Percentiles rank a stretch among this genome's conserved stretches.
Evolutionary conservation across 2,113 vertebrate species (phyloP).

Genomic region (Gasterosteus nipponicus): DNA sequence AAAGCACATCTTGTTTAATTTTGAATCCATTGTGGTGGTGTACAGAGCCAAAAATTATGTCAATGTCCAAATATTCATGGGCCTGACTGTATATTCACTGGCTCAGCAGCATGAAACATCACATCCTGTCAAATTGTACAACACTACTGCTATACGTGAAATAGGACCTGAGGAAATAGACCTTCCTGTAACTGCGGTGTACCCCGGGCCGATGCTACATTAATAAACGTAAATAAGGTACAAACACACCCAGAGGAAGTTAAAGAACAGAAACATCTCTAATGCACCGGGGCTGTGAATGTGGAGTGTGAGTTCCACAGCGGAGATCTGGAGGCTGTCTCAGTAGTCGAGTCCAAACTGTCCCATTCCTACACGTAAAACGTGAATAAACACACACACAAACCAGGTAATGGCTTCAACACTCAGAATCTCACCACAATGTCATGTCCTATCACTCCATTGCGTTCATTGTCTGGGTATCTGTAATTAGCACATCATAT

Average conservation of each 20-base stretch:
- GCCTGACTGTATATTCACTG: slow-evolving; percentile 13
- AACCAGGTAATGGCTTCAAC: neutral
- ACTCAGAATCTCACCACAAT: slow-evolving; percentile 7
- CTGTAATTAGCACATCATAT: neutral
- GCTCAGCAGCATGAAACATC: slow-evolving; percentile 28
- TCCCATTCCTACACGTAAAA: slow-evolving; percentile 63
- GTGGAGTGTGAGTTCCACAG: slow-evolving; percentile 66
- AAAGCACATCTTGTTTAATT: no score
- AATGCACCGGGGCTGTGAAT: slow-evolving; percentile 60
- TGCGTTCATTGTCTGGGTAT: neutral
- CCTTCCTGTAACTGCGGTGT: slow-evolving; percentile 60
- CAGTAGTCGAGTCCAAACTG: slow-evolving; percentile 22
- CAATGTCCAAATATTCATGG: no score
- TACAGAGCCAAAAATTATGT: no score
- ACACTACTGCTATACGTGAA: slow-evolving; percentile 32
- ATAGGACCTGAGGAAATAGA: slow-evolving; percentile 53
- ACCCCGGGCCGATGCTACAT: slow-evolving; percentile 43
- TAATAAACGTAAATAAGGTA: slow-evolving; percentile 41
- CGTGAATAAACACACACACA: slow-evolving; percentile 34
- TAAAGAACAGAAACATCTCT: slow-evolving; percentile 31
- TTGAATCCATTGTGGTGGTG: no score
- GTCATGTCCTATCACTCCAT: slow-evolving; percentile 21
- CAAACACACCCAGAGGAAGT: slow-evolving; percentile 23
- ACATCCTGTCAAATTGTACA: slow-evolving; percentile 47
- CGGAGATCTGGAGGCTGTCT: slow-evolving; percentile 35